Percentiles rank a stretch among this genome's conserved stretches.
These are phyloP conservation scores for Daboia siamensis DNA, from an alignment of 2,113 vertebrate genomes.

Conservation along the genomic window DNA sequence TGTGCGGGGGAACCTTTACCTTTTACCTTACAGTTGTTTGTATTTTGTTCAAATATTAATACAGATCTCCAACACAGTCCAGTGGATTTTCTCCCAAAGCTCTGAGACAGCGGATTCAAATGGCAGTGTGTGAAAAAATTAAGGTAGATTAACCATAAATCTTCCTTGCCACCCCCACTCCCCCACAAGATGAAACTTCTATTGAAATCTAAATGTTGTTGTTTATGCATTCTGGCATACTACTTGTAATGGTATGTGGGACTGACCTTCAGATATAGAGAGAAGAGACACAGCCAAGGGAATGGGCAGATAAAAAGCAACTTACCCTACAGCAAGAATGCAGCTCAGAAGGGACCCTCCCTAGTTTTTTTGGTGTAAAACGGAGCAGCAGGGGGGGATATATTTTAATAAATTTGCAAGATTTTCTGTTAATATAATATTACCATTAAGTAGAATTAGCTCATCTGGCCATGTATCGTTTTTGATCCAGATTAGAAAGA, in stretches of 20 bases:
- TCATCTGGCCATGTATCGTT: not conserved
- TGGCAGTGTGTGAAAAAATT: constrained; percentile 67
- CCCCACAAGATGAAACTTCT: not conserved
- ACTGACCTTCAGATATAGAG: not conserved
- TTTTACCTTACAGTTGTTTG: not conserved
- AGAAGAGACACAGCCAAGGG: not conserved
- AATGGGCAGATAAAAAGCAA: not conserved
- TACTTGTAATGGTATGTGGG: not conserved
- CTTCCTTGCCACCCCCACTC: not conserved
- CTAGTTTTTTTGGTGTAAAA: not conserved
- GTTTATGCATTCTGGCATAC: not conserved
- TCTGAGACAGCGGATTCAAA: constrained; percentile 76
- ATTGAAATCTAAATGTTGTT: not conserved
- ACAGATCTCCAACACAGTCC: constrained; percentile 81
- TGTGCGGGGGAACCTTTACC: too few species aligned
- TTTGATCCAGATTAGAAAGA: not conserved
- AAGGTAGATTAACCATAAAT: constrained; percentile 75
- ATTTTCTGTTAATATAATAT: not conserved
- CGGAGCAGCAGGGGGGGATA: not conserved
- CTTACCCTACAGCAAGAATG: not conserved
- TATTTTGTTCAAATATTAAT: constrained; percentile 22
- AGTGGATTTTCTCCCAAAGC: constrained; percentile 76
- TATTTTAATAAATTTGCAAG: not conserved
- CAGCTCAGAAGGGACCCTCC: not conserved
- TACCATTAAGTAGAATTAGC: not conserved